These are phyloP conservation scores for Gryllus bimaculatus DNA, from an alignment of 1,140 invertebrate species.

Conservation along the genomic window DNA sequence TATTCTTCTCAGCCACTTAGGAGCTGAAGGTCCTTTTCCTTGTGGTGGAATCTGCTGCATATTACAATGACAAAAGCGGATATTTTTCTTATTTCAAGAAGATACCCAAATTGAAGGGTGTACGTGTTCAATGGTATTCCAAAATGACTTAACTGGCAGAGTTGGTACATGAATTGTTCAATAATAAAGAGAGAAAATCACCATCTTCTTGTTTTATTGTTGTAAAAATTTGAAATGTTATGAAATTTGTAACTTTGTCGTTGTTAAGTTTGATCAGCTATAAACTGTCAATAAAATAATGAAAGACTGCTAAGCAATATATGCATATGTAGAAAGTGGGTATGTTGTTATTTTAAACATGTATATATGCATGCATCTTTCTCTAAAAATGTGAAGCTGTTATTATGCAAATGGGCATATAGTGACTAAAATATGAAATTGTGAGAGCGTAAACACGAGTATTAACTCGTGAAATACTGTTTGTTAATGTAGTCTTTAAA, in stretches of 20 bases:
- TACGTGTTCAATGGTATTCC: background rate
- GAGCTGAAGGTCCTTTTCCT: constrained; percentile 18
- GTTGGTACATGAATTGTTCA: background rate
- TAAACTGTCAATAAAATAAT: background rate
- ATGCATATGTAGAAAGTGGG: background rate
- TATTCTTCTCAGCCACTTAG: constrained; percentile 11
- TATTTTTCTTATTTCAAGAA: background rate
- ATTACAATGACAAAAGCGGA: constrained; percentile 13
- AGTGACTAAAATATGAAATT: background rate
- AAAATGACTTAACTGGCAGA: background rate
- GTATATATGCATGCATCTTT: constrained; percentile 5
- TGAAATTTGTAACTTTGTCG: background rate
- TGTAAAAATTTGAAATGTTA: background rate
- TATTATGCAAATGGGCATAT: background rate
- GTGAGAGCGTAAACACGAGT: background rate
- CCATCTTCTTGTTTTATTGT: background rate
- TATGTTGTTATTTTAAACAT: constrained; percentile 6
- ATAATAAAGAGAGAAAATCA: background rate
- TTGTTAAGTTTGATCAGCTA: constrained; percentile 5
- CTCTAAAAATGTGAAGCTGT: background rate
- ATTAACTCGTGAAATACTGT: background rate
- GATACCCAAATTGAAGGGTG: background rate
- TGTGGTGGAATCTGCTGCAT: constrained; percentile 21
- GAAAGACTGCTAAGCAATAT: constrained; percentile 4
- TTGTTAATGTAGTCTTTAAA: background rate